phyloP scores from a whole-genome alignment of 2,113 vertebrate species.

The Amia ocellicauda region DNA sequence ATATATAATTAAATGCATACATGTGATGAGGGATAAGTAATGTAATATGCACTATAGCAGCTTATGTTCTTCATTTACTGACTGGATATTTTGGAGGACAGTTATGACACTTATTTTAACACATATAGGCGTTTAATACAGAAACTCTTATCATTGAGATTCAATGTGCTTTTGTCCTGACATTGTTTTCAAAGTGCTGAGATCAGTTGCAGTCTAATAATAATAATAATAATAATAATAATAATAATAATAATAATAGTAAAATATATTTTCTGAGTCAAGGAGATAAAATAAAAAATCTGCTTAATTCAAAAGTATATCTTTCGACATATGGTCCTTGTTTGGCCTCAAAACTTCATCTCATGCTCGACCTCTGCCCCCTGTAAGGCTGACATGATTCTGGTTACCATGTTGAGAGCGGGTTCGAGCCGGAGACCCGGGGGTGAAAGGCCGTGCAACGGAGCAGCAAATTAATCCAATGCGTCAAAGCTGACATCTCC shows the following conservation, averaged over 20 bases:
- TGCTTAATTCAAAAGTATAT: slow-evolving; percentile 65
- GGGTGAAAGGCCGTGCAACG: slow-evolving; percentile 63
- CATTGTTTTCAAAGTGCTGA: no score
- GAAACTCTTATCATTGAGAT: no score
- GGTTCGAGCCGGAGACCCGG: slow-evolving; percentile 52
- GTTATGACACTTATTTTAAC: no score
- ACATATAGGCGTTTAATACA: no score
- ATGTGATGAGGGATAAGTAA: no score
- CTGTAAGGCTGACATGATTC: slow-evolving; percentile 72
- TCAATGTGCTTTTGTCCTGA: no score
- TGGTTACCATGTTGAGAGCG: slow-evolving; percentile 59
- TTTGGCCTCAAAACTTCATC: slow-evolving; percentile 60
- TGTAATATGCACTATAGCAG: no score
- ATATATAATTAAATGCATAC: no score
- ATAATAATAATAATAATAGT: slow-evolving; percentile 63
- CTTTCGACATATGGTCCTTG: slow-evolving; percentile 71
- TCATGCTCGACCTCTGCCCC: slow-evolving; percentile 61
- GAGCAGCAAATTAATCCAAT: slow-evolving; percentile 79
- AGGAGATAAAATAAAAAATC: slow-evolving; percentile 53
- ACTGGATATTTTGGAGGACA: no score
- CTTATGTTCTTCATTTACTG: no score
- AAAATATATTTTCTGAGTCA: slow-evolving; percentile 55
- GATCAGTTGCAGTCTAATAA: no score
- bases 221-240: no score
- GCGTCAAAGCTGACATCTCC: slow-evolving; percentile 72